These are phyloP conservation scores for Hystrix cristata DNA, from an alignment of 2,113 vertebrate genomes.

Conservation along the genomic window DNA sequence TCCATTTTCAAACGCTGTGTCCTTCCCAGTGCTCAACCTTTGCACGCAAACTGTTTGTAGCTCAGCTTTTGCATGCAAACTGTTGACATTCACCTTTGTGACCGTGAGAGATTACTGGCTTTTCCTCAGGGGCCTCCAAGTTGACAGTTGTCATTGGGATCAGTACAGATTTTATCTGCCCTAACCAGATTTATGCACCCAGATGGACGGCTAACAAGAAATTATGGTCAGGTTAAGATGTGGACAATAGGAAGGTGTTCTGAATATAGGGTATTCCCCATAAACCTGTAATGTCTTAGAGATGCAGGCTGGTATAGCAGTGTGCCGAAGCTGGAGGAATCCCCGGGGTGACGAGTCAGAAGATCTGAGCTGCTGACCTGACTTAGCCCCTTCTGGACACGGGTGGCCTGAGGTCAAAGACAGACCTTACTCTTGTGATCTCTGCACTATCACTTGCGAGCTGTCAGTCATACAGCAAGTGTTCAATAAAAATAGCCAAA, in stretches of 20 bases:
- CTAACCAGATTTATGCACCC: background rate
- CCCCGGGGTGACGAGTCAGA: background rate
- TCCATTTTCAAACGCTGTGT: slow-evolving; percentile 31
- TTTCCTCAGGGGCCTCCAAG: background rate
- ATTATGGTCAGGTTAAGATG: background rate
- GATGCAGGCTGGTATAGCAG: background rate
- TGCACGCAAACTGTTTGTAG: slow-evolving; percentile 32
- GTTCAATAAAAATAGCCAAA: background rate
- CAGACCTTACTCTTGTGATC: background rate
- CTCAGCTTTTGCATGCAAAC: slow-evolving; percentile 64
- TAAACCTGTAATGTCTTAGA: background rate
- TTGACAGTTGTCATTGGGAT: background rate
- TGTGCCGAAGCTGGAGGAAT: too few relatives aligned
- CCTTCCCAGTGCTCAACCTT: slow-evolving; percentile 26
- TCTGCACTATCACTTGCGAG: background rate
- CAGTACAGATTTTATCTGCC: background rate
- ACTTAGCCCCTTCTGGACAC: background rate
- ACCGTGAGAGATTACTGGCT: background rate
- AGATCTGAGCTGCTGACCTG: too few relatives aligned
- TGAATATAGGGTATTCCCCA: background rate
- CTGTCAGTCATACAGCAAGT: background rate
- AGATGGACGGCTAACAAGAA: background rate
- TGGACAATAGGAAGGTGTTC: background rate
- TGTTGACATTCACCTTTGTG: background rate
- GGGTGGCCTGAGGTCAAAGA: too few relatives aligned